Base-by-base conservation (phyloP, 1,140 invertebrate genomes). In the Trypoxylus dichotomus region DNA sequence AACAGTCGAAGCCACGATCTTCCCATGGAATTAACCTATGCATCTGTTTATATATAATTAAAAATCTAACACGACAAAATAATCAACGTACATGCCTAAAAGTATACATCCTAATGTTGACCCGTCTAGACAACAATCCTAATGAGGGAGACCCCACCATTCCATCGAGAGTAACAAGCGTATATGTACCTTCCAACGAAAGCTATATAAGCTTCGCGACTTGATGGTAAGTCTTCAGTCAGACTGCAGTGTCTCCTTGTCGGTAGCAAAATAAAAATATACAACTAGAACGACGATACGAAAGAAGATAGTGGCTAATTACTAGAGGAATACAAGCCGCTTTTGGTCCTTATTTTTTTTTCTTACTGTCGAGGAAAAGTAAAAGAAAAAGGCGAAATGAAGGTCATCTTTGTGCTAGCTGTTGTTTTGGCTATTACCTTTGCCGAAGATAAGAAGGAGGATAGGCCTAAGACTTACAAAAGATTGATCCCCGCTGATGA, bases 401-500 rank as follows among this genome's bases (percentile, higher is more conserved):
- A 88, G 86, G 86, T 86, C 77, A 80, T 85, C 79, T 58, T 85
- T 75, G 80, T 81, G 37, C 71, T 83, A 54, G 76, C 85, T 75
- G 83, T 90, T 78, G 87, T 88, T 80, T 83, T 89, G 77, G 91
- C 89, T 54, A 85, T 89, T 72, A 88, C 87, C 63, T 86, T 88
- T 75, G 90, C 90, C 29, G 91, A 91, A 73, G 89, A 92, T 32
- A 83, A 88, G 78, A 89, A 90, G 43, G 86, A 87, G 29, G 87
- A 88, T 19, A 85, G 88, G 63, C 89, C 90, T 7, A 92, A 90
- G 84, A 93, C 93, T 29, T 96, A 91, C 88, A 93, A 91, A 82
- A 89, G 94, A 76, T 86, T 95, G 58, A 96, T 96, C 80, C 94
- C 94, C 13, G 94, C 94, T 82, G 94, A 96, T 86, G 93, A 95